Percentiles rank a stretch among this genome's conserved stretches.
These are phyloP conservation scores for Drosophila triauraria DNA, from an alignment of 1,140 invertebrate genomes.

Conservation along the genomic window DNA sequence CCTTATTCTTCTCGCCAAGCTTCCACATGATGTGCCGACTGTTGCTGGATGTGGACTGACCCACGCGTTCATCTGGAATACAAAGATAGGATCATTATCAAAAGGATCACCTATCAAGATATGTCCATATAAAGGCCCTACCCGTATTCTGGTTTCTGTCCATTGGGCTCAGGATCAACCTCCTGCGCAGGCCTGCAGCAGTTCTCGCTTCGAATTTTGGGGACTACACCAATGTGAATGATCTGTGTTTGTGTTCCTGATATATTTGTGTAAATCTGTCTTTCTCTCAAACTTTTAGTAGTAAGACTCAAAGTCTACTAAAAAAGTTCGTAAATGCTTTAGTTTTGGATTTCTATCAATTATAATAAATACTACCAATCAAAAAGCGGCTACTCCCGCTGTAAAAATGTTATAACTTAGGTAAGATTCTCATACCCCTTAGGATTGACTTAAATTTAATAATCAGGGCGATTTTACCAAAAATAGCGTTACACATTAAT, in stretches of 20 bases:
- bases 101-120: not conserved
- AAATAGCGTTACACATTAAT: too few relatives aligned
- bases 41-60: constrained; percentile 36
- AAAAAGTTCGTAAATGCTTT: not conserved
- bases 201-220: constrained; percentile 26
- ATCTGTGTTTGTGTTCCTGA: constrained; percentile 12
- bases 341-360: not conserved
- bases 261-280: not conserved
- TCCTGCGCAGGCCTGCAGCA: not conserved
- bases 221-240: constrained; percentile 5
- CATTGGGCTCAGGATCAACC: constrained; percentile 17
- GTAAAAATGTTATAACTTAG: too few relatives aligned
- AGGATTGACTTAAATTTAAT: too few relatives aligned
- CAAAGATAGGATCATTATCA: not conserved
- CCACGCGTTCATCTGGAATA: constrained; percentile 35
- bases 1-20: constrained; percentile 35
- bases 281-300: not conserved
- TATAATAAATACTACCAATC: not conserved
- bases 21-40: constrained; percentile 70
- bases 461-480: too few relatives aligned
- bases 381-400: too few relatives aligned
- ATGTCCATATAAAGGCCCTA: not conserved
- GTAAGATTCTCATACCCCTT: too few relatives aligned
- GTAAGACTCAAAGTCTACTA: not conserved
- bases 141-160: constrained; percentile 51